Conservation (phyloP, 2,797 vertebrate species). For the Garrulus glandarius region DNA sequence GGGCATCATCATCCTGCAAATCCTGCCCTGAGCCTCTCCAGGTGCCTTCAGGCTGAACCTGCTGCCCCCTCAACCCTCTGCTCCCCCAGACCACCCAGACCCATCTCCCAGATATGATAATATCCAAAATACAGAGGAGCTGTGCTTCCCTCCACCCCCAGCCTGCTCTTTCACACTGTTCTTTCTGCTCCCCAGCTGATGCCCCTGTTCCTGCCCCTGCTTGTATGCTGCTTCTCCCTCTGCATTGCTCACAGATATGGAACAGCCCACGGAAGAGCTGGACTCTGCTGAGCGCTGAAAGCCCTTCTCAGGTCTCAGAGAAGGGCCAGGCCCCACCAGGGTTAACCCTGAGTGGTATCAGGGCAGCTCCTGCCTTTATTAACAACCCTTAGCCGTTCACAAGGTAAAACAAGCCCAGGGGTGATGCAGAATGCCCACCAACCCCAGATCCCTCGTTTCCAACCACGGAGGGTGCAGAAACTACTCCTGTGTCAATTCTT, state of each 20-base stretch:
- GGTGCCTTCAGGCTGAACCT: background rate
- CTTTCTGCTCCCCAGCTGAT: background rate
- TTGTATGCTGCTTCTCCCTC: background rate
- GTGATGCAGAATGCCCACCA: background rate
- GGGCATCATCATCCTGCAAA: background rate
- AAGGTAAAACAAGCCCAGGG: background rate
- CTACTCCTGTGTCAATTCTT: background rate
- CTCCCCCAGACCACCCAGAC: background rate
- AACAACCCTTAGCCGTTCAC: background rate
- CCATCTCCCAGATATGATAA: background rate
- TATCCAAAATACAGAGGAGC: background rate
- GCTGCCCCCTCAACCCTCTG: background rate
- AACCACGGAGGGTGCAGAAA: background rate
- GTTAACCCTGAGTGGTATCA: background rate
- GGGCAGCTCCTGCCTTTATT: background rate
- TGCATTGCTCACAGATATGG: background rate
- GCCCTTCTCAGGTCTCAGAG: background rate
- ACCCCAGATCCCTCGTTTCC: background rate
- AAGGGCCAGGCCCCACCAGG: background rate
- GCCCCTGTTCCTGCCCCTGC: background rate
- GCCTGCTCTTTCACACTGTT: background rate
- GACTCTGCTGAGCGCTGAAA: background rate
- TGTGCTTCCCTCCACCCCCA: background rate
- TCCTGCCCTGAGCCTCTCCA: background rate
- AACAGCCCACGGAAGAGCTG: rapidly evolving